phyloP scores from a whole-genome alignment of 2,797 vertebrate genomes.

The Trachurus trachurus region DNA sequence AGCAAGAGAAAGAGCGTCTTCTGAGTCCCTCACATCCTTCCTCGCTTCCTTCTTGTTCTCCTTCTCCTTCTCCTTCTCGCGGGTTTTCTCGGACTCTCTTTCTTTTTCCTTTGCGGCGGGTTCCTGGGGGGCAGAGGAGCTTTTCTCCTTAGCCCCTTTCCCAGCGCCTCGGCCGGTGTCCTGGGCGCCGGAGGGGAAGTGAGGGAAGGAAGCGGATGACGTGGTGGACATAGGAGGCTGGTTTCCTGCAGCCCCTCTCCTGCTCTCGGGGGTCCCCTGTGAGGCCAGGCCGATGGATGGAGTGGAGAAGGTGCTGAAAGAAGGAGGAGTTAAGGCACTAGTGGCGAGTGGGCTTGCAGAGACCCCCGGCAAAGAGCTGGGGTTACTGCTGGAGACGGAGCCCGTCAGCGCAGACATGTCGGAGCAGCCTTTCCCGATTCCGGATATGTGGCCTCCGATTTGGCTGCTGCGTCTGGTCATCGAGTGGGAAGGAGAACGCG shows the following conservation, averaged over 20 bases:
- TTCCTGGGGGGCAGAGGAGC: slow-evolving; percentile 87
- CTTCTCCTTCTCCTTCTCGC: slow-evolving; percentile 96
- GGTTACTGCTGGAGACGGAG: slow-evolving; percentile 89
- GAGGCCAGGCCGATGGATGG: slow-evolving; percentile 87
- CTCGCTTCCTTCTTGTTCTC: slow-evolving; percentile 93
- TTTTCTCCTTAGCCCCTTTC: slow-evolving; percentile 88
- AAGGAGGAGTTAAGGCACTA: slow-evolving; percentile 97
- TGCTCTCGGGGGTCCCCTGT: slow-evolving; percentile 86
- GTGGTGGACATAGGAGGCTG: slow-evolving; percentile 85
- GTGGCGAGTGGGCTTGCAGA: slow-evolving; percentile 90
- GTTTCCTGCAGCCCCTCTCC: slow-evolving; percentile 88
- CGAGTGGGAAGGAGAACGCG: slow-evolving; percentile 96
- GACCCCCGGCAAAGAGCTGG: slow-evolving; percentile 92
- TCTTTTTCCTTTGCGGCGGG: slow-evolving; percentile 89
- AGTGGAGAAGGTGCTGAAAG: slow-evolving; percentile 91
- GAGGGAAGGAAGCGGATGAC: slow-evolving; percentile 90
- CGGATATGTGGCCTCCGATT: slow-evolving; percentile 71
- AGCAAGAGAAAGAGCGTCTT: slow-evolving; percentile 86
- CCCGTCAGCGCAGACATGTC: slow-evolving; percentile 89
- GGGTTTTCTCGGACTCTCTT: slow-evolving; percentile 90
- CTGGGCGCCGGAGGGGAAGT: slow-evolving; percentile 90
- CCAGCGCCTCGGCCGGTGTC: slow-evolving; percentile 79
- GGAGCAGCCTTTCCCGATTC: slow-evolving; percentile 78
- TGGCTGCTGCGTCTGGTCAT: slow-evolving; percentile 96
- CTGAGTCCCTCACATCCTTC: slow-evolving; percentile 91